Evolutionary conservation across 1,140 invertebrate genomes (phyloP), one percentile per base, ranked within the genome.

Genomic region (Drosophila arizonae): DNA sequence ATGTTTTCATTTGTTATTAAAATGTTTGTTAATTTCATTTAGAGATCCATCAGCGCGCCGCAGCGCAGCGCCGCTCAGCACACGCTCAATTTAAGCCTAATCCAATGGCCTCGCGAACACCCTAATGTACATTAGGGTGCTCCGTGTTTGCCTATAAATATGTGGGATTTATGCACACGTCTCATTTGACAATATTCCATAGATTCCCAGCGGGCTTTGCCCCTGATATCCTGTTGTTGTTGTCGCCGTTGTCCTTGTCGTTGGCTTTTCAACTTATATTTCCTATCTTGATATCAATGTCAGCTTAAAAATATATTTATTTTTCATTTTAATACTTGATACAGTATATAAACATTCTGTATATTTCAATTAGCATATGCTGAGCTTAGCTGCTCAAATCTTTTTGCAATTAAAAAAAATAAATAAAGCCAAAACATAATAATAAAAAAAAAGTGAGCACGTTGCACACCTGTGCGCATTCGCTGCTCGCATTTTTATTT

Each of bases 1-100:
- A 90, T 91, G 90, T 91, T 91, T 91, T 90, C 82, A 90, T 91
- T 91, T 91, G 89, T 91, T 91, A 91, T 91, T 91, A 91, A 91
- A 91, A 90, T 85, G 86, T 90, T 90, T 90, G 84, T 87, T 89
- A 89, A 90, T 90, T 89, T 80, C 89, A 86, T 90, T 90, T 46
- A 6, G 79, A 69, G 79, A 90, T 82, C 81, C 79, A 82, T 80
- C 79, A 86, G 57, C 24, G n/a, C 69, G 72, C 76, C 87, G 81
- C 84, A 17, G 17, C 17, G 17, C 79, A 86, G 57, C 24, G n/a
- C 69, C 24, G n/a, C 69, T 80, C 79, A 86, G 57, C 24, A 8
- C 69, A 90, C 84, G 88, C 89, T 89, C 76, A 89, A 90, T 90
- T 90, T 90, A 90, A 90, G 72, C 89, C 81, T 87, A 87, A 90